Conservation (phyloP, 2,113 vertebrate genomes). For the Solenodon paradoxus region DNA sequence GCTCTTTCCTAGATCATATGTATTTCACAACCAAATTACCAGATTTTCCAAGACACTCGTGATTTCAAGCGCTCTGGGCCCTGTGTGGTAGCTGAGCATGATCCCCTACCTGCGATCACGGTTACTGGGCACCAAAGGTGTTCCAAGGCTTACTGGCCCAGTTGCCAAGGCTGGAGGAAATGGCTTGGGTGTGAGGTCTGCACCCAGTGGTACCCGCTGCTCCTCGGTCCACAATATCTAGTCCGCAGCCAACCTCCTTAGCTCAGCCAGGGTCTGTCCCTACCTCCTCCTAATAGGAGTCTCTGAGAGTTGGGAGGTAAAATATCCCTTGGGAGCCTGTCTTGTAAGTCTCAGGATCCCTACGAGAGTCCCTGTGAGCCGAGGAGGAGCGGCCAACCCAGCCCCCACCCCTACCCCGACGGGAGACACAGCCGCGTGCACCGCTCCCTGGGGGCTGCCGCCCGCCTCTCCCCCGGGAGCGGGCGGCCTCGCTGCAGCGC, state of each 20-base stretch:
- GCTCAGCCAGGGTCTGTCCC: neutral
- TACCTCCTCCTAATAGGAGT: neutral
- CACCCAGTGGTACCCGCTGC: neutral
- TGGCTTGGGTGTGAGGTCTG: neutral
- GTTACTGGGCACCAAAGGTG: neutral
- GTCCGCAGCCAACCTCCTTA: neutral
- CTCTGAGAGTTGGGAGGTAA: neutral
- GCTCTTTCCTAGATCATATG: neutral
- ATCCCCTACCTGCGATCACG: neutral
- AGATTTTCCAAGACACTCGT: slow-evolving; percentile 32
- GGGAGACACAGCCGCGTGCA: neutral
- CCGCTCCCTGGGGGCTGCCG: neutral
- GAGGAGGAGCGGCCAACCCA: neutral
- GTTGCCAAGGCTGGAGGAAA: neutral
- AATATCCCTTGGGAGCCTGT: neutral
- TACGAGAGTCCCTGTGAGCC: neutral
- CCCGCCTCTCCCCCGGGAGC: neutral
- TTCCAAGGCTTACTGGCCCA: neutral
- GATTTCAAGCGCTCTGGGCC: neutral
- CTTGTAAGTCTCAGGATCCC: neutral
- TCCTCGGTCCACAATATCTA: neutral
- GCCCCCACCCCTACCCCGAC: neutral
- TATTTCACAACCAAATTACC: slow-evolving; percentile 9
- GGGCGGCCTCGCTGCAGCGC: neutral
- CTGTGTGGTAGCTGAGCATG: neutral